Evolutionary conservation across 1,140 invertebrate species (phyloP).

Genomic region (Leptestheria dahalacensis): DNA sequence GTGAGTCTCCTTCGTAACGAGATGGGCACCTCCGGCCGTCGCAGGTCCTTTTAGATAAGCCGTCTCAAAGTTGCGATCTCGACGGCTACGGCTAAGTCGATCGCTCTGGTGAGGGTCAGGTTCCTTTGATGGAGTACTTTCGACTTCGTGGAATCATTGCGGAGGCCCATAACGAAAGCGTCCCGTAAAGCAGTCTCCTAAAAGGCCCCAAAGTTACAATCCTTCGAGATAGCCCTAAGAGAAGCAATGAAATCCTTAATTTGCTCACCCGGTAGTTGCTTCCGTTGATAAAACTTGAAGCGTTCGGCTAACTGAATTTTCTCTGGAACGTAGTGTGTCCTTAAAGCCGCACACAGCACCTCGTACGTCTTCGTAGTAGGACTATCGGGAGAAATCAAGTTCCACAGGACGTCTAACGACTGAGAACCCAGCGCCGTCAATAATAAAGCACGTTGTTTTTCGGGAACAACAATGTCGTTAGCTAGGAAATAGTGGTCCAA

Average conservation of each 20-base stretch:
- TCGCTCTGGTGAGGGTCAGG: too few relatives aligned
- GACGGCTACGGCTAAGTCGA: too few relatives aligned
- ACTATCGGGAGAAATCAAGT: neutral
- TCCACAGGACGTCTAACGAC: neutral
- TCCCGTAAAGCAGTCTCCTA: constrained; percentile 5
- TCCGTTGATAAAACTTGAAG: neutral
- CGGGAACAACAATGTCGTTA: neutral
- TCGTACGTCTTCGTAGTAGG: neutral
- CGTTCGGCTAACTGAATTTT: constrained; percentile 11
- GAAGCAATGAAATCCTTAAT: constrained; percentile 9
- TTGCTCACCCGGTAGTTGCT: neutral
- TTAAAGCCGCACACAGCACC: neutral
- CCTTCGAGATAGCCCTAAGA: neutral
- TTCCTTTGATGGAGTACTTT: too few relatives aligned
- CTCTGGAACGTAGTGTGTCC: neutral
- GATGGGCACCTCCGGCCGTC: too few relatives aligned
- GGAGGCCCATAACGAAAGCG: constrained; percentile 6
- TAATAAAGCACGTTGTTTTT: neutral
- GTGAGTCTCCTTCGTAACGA: too few relatives aligned
- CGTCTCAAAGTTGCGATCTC: constrained; percentile 6
- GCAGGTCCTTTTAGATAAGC: too few relatives aligned
- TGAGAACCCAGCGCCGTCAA: neutral
- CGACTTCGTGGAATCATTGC: neutral
- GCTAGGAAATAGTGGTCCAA: neutral
- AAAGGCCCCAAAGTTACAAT: constrained; percentile 10